Evolutionary conservation across 2,113 vertebrate species (phyloP), one percentile per base, ranked within the genome.

Genomic region (Stegastes partitus): DNA sequence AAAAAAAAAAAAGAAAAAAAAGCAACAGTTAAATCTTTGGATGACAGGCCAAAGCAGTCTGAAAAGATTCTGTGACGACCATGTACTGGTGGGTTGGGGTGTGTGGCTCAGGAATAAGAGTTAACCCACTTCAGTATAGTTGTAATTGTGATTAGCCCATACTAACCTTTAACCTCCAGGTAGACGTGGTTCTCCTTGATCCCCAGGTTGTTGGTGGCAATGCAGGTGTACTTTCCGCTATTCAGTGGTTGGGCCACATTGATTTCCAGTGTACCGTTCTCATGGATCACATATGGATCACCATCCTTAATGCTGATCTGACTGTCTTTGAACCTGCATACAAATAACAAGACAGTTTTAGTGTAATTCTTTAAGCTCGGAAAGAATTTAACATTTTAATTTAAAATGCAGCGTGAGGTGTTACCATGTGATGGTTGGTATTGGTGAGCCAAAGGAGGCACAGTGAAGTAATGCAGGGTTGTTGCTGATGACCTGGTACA

Each of bases 151-250:
- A 56, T 15, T 23, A 28, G 37, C 19, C 28, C 23, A 26, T 74
- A 44, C 93, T 96, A 91, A 98, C 98, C 97, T 96, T 99, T 99
- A 77, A 99, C 95, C 92, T 99, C 95, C 87, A 99, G 86, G 12
- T 88, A 94, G 55, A 97, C 95, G 15, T 96, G 95, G 88, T 99
- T 99, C 92, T 98, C 96, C 83, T 91, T 94, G 72, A 95, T 94
- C 18, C 97, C 98, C 69, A 97, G 93, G 84, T 95, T 94, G 93
- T 99, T 99, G 64, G 94, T 95, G 86, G 97, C 98, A 53, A 98
- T 94, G 90, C 98, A 99, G 0, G 96, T 98, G 68, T 98, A 99
- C 5, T 95, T 97, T 23, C 97, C 98, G 5, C 94, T 89, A 85
- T 96, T 95, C 37, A 91, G 79, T 25, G 94, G 94, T 58, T 98